Conservation (phyloP, 2,113 vertebrate species). For the Anarhynchus alexandrinus region DNA sequence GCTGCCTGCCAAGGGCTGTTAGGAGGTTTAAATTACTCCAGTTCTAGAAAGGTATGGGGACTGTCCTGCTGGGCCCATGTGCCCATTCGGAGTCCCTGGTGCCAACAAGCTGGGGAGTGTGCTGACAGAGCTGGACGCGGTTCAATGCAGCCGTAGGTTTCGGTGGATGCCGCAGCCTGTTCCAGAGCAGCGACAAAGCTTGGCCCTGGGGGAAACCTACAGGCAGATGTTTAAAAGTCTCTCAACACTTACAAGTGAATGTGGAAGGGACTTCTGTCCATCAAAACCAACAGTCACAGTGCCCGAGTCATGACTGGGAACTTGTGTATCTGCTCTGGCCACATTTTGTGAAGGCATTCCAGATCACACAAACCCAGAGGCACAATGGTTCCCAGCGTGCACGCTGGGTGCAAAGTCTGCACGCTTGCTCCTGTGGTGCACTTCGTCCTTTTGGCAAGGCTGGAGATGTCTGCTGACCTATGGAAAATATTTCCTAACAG, state of each 20-base stretch:
- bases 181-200: neutral
- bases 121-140: fast-evolving
- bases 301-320: neutral
- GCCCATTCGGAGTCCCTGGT: fast-evolving
- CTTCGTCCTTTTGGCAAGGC: neutral
- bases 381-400: fast-evolving
- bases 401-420: neutral
- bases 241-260: neutral
- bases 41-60: neutral
- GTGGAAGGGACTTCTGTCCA: neutral
- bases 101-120: neutral
- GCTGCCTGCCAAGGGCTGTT: neutral
- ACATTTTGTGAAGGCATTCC: neutral
- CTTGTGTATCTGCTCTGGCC: neutral
- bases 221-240: neutral
- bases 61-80: fast-evolving
- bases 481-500: neutral
- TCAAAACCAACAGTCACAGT: neutral
- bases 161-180: neutral
- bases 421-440: neutral
- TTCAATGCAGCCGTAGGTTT: neutral
- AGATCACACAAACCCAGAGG: neutral
- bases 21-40: neutral
- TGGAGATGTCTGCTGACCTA: neutral
- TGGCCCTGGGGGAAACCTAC: neutral